Base-by-base conservation (phyloP, 2,888 invertebrate species). In the Esperia sulphurella region DNA sequence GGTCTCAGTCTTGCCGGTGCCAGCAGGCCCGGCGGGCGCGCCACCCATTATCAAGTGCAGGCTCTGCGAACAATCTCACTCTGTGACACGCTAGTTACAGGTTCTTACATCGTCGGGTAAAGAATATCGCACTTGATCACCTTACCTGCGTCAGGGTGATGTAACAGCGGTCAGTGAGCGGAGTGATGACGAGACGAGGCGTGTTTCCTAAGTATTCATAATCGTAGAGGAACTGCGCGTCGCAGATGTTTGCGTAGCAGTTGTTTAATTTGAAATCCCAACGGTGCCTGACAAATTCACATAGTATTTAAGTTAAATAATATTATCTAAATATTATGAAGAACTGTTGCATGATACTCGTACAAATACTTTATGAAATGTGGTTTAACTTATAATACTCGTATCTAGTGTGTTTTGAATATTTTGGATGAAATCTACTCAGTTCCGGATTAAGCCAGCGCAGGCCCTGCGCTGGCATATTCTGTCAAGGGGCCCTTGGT, bases 1-100 rank as follows among this genome's bases (percentile, higher is more conserved):
- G 0, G 98, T 98, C 86, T 98, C 98, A 0, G 98, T 98, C 89
- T 98, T 98, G 0, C 98, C 98, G 0, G 98, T 98, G 46, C 97
- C 97, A 8, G 98, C 98, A 0, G 98, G 98, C 0, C 98, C 97
- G 2, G 97, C 97, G 0, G 98, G 98, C 1, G 98, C 98, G n/a
- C 98, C 97, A 45, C 98, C 98, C 97, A 98, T 97, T 51, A 96
- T 92, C 65, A 98, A 90, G 86, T 98, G 98, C 38, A 97, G 91
- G 40, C 96, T 96, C 93, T 94, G 77, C 10, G 4, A 33, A 33
- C 33, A 6, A 33, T 10, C 8, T 2, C 33, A 10, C 2, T 4
- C 33, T 4, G 33, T 33, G 2, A 33, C 9, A 10, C 10, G 3
- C 33, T 33, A 21, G 21, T 5, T 21, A 21, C 21, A 3, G 21